Percentiles rank a stretch among this genome's conserved stretches.
phyloP scores from a whole-genome alignment of 2,797 vertebrate species.

The Eulemur mongoz region DNA sequence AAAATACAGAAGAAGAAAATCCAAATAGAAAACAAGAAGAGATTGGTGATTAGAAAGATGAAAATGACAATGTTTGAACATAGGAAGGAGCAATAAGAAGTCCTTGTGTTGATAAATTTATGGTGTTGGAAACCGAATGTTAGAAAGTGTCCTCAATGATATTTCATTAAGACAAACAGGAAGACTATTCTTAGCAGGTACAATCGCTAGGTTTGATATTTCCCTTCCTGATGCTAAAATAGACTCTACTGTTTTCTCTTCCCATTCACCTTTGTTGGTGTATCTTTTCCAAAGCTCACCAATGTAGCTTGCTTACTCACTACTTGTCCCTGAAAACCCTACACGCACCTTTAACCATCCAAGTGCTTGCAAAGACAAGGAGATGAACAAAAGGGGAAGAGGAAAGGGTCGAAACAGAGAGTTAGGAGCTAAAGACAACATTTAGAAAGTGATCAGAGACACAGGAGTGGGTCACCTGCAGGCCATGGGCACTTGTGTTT shows the following conservation, averaged over 20 bases:
- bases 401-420: neutral
- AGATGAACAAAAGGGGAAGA: too few species aligned
- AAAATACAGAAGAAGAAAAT: constrained; percentile 39
- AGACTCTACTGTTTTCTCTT: neutral
- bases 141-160: neutral
- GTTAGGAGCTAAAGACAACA: neutral
- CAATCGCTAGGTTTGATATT: neutral
- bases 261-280: neutral
- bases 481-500: neutral
- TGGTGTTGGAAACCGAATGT: neutral
- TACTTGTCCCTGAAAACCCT: neutral
- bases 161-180: neutral
- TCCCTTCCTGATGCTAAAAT: neutral
- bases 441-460: neutral
- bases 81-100: neutral
- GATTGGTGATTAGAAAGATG: constrained; percentile 32
- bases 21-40: constrained; percentile 35
- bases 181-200: neutral
- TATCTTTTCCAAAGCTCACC: neutral
- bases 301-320: neutral
- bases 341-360: neutral
- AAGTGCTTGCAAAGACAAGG: neutral
- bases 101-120: neutral
- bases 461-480: neutral
- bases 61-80: neutral